Conservation (phyloP, 2,113 vertebrate genomes). For the Limnothrissa miodon region DNA sequence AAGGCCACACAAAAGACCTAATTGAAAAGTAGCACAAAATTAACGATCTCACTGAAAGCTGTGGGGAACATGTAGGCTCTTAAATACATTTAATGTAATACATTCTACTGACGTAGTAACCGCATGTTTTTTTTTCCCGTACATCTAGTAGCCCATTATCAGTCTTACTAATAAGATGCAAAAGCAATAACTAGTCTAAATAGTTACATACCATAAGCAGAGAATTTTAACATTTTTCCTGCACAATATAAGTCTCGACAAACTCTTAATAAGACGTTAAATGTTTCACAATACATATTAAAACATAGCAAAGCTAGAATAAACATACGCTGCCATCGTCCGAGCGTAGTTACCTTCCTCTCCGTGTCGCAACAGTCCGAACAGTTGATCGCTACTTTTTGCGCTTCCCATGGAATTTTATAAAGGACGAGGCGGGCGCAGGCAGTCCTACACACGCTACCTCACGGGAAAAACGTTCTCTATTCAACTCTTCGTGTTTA, state of each 20-base stretch:
- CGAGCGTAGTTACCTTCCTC: constrained; percentile 42
- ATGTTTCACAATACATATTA: not conserved
- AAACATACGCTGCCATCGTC: constrained; percentile 26
- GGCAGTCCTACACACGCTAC: constrained; percentile 29
- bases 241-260: not conserved
- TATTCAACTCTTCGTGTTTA: constrained; percentile 43
- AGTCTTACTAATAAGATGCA: not conserved
- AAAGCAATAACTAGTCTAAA: not conserved
- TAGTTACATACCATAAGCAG: not conserved
- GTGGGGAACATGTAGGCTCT: not conserved
- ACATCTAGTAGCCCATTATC: not conserved
- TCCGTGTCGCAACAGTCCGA: constrained; percentile 36
- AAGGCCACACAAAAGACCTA: constrained; percentile 37
- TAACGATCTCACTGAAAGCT: not conserved
- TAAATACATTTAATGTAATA: not conserved
- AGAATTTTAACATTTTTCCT: not conserved
- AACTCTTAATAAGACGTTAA: not conserved
- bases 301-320: not conserved
- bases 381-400: constrained; percentile 44
- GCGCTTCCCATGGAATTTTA: constrained; percentile 42
- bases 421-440: constrained; percentile 43
- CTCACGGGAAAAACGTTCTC: constrained; percentile 36
- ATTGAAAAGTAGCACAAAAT: constrained; percentile 30
- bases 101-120: not conserved
- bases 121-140: not conserved